These are phyloP conservation scores for Tipula vernalis DNA, from an alignment of 2,888 invertebrate genomes.

Conservation along the genomic window DNA sequence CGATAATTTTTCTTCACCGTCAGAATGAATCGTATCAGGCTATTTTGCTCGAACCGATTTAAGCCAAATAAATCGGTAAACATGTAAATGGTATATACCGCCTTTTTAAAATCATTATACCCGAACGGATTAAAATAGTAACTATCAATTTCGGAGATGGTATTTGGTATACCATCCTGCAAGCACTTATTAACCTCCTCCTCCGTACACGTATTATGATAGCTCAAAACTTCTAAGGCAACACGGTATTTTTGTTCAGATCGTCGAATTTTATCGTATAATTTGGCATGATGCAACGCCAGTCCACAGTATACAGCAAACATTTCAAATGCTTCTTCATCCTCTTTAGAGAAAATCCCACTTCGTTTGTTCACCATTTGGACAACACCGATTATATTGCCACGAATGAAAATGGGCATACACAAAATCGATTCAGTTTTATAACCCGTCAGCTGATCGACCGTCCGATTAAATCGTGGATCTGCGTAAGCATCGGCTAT, in stretches of 20 bases:
- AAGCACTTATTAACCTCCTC: constrained; percentile 44
- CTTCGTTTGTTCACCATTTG: constrained; percentile 69
- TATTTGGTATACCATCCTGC: constrained; percentile 22
- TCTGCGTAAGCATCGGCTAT: constrained; percentile 74
- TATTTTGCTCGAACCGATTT: constrained; percentile 50
- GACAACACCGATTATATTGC: constrained; percentile 69
- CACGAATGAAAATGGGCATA: constrained; percentile 75
- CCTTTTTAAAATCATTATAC: constrained; percentile 58
- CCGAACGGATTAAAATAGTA: constrained; percentile 62
- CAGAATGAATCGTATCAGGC: constrained; percentile 57
- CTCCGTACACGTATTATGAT: constrained; percentile 67
- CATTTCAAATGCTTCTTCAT: constrained; percentile 70
- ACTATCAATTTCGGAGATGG: constrained; percentile 34
- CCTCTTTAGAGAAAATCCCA: constrained; percentile 48
- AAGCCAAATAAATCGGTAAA: constrained; percentile 59
- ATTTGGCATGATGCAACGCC: constrained; percentile 71
- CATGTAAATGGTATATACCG: constrained; percentile 60
- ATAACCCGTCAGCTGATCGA: constrained; percentile 55
- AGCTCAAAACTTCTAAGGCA: constrained; percentile 70
- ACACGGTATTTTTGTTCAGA: constrained; percentile 75
- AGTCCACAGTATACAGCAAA: constrained; percentile 78
- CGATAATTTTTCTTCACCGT: constrained; percentile 79
- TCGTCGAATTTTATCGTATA: constrained; percentile 68
- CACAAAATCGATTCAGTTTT: constrained; percentile 65
- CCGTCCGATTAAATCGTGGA: constrained; percentile 57